phyloP scores from a whole-genome alignment of 2,113 vertebrate species.

The Corythaeola cristata region DNA sequence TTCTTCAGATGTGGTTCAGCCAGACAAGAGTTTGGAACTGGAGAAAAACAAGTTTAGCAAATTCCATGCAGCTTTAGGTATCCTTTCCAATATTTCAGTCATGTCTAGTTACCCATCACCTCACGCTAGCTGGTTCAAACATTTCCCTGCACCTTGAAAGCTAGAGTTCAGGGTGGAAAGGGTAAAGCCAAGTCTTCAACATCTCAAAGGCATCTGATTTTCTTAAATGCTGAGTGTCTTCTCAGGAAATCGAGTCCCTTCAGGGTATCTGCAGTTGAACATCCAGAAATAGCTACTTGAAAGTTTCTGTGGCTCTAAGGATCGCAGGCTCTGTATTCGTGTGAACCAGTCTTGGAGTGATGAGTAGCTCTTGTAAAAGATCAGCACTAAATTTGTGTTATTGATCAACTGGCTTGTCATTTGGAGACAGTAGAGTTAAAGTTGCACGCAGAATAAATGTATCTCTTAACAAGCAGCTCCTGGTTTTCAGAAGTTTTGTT shows the following conservation, averaged over 20 bases:
- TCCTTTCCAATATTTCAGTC: not conserved
- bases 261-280: not conserved
- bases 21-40: not conserved
- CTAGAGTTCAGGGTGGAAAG: not conserved
- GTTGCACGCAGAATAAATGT: not conserved
- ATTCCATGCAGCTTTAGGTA: not conserved
- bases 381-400: not conserved
- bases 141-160: not conserved
- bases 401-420: not conserved
- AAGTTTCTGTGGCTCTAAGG: not conserved
- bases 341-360: not conserved
- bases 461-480: not conserved
- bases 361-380: not conserved
- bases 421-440: not conserved
- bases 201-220: not conserved
- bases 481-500: not conserved
- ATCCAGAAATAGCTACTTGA: not conserved
- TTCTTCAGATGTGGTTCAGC: not conserved
- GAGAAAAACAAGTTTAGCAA: not conserved
- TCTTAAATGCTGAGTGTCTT: not conserved
- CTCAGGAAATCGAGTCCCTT: conserved; percentile 24
- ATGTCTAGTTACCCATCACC: not conserved
- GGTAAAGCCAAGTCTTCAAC: not conserved
- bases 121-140: not conserved
- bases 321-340: not conserved